These are phyloP conservation scores for Aporophyla nigra DNA, from an alignment of 2,888 invertebrate genomes.

Conservation along the genomic window DNA sequence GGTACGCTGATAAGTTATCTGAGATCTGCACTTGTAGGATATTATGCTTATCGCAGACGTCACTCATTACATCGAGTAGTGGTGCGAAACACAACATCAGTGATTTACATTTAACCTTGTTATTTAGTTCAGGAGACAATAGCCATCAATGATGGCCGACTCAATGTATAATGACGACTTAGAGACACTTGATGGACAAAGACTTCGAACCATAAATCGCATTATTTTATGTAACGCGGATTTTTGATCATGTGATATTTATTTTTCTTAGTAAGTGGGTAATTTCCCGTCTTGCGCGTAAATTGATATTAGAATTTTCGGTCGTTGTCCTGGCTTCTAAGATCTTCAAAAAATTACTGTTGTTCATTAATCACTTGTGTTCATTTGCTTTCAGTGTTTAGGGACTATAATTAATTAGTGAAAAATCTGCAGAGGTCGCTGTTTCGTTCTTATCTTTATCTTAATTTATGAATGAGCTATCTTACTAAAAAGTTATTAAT, in stretches of 20 bases:
- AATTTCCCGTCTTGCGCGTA: constrained; percentile 5
- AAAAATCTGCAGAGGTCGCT: constrained; percentile 5
- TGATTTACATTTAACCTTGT: constrained; percentile 74
- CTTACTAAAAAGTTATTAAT: neutral
- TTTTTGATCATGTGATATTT: constrained; percentile 39
- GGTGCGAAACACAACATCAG: constrained; percentile 63
- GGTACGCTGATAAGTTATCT: constrained; percentile 83
- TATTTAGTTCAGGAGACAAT: constrained; percentile 47
- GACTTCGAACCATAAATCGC: neutral
- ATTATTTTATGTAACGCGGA: constrained; percentile 14
- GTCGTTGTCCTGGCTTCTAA: constrained; percentile 28
- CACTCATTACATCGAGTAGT: constrained; percentile 69
- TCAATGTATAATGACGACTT: constrained; percentile 9
- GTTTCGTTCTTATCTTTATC: constrained; percentile 6
- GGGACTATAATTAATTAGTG: constrained; percentile 25
- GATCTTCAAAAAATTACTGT: neutral
- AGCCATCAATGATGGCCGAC: constrained; percentile 25
- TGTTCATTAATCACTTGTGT: constrained; percentile 4
- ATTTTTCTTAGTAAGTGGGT: constrained; percentile 8
- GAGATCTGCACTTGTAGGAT: constrained; percentile 79
- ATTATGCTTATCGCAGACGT: constrained; percentile 77
- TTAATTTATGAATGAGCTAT: constrained; percentile 6
- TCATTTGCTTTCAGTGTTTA: constrained; percentile 15
- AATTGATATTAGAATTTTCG: neutral
- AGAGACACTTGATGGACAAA: constrained; percentile 37